Conservation (phyloP, 2,113 vertebrate genomes). For the Coturnix japonica region DNA sequence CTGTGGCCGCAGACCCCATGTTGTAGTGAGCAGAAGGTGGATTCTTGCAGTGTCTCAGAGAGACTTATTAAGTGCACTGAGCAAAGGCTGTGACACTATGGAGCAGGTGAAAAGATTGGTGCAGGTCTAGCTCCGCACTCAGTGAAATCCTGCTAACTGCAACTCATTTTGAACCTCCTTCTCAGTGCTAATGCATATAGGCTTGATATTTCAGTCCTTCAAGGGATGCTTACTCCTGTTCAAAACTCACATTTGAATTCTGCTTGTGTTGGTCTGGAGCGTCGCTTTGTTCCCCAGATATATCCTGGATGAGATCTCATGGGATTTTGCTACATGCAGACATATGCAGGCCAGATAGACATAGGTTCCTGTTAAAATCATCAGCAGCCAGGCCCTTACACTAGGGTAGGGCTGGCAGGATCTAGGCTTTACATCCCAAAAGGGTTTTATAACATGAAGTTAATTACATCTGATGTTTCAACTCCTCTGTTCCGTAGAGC, state of each 20-base stretch:
- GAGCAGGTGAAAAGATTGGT: neutral
- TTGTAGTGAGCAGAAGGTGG: neutral
- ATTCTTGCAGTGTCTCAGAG: neutral
- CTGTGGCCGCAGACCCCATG: neutral
- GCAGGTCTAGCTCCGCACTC: neutral
- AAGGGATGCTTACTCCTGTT: neutral
- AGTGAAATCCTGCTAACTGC: neutral
- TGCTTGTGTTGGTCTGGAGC: neutral
- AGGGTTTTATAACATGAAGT: slow-evolving; percentile 39
- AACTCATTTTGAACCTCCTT: neutral
- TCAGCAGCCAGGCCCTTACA: neutral
- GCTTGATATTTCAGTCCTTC: neutral
- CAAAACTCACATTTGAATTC: neutral
- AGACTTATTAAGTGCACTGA: neutral
- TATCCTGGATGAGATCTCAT: neutral
- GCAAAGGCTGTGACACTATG: neutral
- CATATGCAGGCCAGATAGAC: neutral
- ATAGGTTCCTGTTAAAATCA: neutral
- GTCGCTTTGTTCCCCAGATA: neutral
- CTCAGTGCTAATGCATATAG: neutral
- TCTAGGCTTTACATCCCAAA: neutral
- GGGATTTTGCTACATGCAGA: neutral
- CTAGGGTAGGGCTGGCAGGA: neutral
- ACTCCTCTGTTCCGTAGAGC: slow-evolving; percentile 14
- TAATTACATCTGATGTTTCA: slow-evolving; percentile 48